phyloP scores from a whole-genome alignment of 2,888 invertebrate genomes.

The Pseudanteris insignis region DNA sequence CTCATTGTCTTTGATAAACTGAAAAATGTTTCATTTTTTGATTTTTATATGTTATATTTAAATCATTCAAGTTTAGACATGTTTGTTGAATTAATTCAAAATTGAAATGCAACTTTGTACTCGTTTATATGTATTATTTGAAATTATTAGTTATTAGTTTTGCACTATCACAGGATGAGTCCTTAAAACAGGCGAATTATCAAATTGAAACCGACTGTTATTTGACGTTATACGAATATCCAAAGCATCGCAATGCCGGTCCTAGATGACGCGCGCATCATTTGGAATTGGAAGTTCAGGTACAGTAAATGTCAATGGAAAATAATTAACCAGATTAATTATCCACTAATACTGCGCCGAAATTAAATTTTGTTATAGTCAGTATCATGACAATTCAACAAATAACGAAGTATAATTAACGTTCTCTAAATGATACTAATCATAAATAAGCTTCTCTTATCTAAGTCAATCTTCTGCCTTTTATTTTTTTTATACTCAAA shows the following conservation, averaged over 20 bases:
- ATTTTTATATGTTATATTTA: too few relatives aligned
- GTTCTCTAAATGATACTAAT: too few relatives aligned
- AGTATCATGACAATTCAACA: too few relatives aligned
- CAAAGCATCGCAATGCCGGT: constrained; percentile 42
- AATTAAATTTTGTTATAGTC: too few relatives aligned
- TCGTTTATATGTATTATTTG: constrained; percentile 1
- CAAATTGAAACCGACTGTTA: constrained; percentile 3
- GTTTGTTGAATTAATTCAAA: neutral
- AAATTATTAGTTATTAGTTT: constrained; percentile 1
- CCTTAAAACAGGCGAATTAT: neutral
- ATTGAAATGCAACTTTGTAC: constrained; percentile 3
- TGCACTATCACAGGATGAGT: constrained; percentile 2
- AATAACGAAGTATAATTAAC: too few relatives aligned
- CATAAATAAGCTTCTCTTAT: too few relatives aligned
- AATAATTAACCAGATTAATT: constrained; percentile 7
- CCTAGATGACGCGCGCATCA: constrained; percentile 39
- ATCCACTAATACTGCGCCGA: constrained; percentile 7
- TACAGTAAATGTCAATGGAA: constrained; percentile 19
- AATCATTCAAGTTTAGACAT: too few relatives aligned
- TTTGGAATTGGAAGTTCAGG: constrained; percentile 44
- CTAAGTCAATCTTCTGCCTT: too few relatives aligned
- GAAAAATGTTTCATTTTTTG: too few relatives aligned
- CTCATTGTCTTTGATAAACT: too few relatives aligned
- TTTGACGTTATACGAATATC: constrained; percentile 36
- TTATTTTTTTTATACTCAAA: too few relatives aligned